Evolutionary conservation across 2,113 vertebrate species (phyloP).

Genomic region (Pseudois nayaur): DNA sequence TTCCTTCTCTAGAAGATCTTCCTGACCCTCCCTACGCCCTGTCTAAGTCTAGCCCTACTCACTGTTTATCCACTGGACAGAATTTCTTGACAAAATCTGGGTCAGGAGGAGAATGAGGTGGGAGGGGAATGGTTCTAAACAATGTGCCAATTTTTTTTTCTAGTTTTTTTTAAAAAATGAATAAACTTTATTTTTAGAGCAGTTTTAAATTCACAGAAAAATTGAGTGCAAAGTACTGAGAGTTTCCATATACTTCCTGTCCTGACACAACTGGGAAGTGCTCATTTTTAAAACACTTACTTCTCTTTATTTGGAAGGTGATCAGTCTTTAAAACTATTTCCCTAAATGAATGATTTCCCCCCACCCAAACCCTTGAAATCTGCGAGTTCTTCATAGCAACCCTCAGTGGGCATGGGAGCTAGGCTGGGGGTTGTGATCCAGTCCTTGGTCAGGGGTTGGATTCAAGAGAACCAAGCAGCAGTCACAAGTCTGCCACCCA

Average conservation of each 20-base stretch:
- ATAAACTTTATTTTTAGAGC: not conserved
- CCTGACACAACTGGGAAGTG: not conserved
- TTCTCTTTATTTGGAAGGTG: not conserved
- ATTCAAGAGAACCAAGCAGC: not conserved
- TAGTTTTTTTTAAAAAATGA: not conserved
- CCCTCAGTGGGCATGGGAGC: not conserved
- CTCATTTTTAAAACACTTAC: not conserved
- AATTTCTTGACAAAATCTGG: not conserved
- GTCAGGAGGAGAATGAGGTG: not conserved
- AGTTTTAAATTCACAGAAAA: not conserved
- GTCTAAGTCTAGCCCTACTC: not conserved
- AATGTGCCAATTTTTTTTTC: not conserved
- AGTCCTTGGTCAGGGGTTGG: not conserved
- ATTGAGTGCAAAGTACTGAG: not conserved
- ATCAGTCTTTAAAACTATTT: not conserved
- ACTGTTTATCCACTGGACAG: not conserved
- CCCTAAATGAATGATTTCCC: not conserved
- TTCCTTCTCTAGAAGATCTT: not conserved
- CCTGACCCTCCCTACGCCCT: not conserved
- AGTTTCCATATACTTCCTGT: not conserved
- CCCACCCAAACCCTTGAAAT: not conserved
- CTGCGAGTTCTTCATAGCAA: not conserved
- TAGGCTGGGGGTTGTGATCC: not conserved
- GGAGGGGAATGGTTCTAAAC: not conserved
- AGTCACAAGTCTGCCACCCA: not conserved